phyloP scores from a whole-genome alignment of 2,888 invertebrate species.

The Nysson spinosus region DNA sequence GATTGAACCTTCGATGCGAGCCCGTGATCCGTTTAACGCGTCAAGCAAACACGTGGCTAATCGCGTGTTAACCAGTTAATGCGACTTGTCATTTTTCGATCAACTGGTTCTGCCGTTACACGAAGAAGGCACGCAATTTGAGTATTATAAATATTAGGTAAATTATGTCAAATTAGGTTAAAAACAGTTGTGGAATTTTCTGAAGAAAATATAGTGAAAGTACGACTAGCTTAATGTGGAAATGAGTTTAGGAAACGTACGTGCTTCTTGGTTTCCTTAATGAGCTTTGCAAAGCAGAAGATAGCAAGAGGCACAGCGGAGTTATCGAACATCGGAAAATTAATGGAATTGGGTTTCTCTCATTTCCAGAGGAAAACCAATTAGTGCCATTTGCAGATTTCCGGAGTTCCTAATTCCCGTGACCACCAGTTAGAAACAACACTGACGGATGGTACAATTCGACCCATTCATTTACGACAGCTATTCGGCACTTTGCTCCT shows the following conservation, averaged over 20 bases:
- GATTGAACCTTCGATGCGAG: conserved; percentile 33
- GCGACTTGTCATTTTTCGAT: conserved; percentile 29
- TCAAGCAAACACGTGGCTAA: conserved; percentile 28
- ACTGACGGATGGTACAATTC: conserved; percentile 53
- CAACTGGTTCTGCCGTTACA: conserved; percentile 12
- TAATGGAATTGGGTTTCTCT: conserved; percentile 62
- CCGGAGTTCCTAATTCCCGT: conserved; percentile 60
- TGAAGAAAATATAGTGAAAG: too few species aligned
- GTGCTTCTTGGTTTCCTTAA: too few species aligned
- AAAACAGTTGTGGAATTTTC: too few species aligned
- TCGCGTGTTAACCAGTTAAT: conserved; percentile 42
- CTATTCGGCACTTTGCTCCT: conserved; percentile 38
- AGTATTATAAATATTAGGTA: too few species aligned
- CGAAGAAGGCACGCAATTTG: too few species aligned
- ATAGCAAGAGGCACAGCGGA: neutral
- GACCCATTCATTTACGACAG: conserved; percentile 24
- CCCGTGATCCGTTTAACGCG: conserved; percentile 47
- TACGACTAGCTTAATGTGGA: too few species aligned
- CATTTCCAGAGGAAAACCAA: conserved; percentile 57
- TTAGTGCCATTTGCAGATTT: conserved; percentile 65
- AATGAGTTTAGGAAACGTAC: too few species aligned
- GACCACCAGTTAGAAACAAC: conserved; percentile 54
- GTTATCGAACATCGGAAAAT: conserved; percentile 50
- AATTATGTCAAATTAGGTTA: too few species aligned
- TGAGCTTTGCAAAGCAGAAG: neutral